phyloP scores from a whole-genome alignment of 2,888 invertebrate genomes.

The Cephus pygmeus region DNA sequence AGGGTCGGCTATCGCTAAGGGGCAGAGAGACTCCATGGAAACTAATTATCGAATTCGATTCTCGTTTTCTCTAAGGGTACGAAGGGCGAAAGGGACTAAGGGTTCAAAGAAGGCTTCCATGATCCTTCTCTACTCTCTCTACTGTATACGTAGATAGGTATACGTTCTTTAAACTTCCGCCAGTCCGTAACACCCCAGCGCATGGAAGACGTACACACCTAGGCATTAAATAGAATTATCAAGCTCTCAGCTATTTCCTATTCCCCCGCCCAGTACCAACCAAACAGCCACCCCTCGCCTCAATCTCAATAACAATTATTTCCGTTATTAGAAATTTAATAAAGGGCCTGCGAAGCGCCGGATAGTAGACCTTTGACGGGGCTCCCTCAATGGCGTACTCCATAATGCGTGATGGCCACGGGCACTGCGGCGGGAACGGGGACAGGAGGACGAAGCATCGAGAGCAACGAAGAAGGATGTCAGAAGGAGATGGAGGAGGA shows the following conservation, averaged over 20 bases:
- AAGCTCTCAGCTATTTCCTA: slow-evolving; percentile 16
- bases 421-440: neutral
- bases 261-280: neutral
- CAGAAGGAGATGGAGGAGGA: neutral
- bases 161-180: neutral
- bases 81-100: slow-evolving; percentile 3
- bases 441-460: neutral
- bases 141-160: neutral
- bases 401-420: slow-evolving; percentile 24
- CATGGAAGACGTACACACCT: neutral
- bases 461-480: neutral
- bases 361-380: slow-evolving; percentile 27
- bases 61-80: slow-evolving; percentile 1
- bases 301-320: slow-evolving; percentile 59
- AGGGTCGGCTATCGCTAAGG: slow-evolving; percentile 2
- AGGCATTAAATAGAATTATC: slow-evolving; percentile 6
- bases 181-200: neutral
- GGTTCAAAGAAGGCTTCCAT: neutral
- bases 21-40: slow-evolving; percentile 3
- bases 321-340: slow-evolving; percentile 63
- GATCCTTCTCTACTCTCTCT: neutral
- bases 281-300: slow-evolving; percentile 10
- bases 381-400: slow-evolving; percentile 22
- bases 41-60: slow-evolving; percentile 16
- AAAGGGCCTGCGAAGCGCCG: slow-evolving; percentile 40